Base-by-base conservation (phyloP, 2,888 invertebrate genomes). In the Pycnomerus fuliginosus region DNA sequence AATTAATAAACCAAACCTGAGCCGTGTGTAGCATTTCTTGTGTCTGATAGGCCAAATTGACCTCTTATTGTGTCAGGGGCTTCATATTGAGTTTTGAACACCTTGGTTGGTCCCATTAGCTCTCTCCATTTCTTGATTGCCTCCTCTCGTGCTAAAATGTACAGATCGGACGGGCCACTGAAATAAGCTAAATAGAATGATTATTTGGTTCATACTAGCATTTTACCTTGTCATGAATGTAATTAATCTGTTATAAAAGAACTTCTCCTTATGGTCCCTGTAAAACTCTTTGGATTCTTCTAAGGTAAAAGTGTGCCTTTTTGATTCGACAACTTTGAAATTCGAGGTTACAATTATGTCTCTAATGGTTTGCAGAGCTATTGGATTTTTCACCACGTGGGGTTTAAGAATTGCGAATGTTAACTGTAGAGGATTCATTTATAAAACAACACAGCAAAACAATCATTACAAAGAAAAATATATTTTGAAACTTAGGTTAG, bases 11-110 rank as follows among this genome's bases (percentile, higher is more conserved):
- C 10, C 11, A 15, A 11, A 85, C 92, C 93, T 66, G 96, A 94
- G 10, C 96, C 96, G 74, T 97, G 97, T 5, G 88, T 85, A 1
- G 90, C 92, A 76, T 97, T 97, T 60, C 96, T 80, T 0, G 97
- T 96, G 68, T 97, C 97, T 0, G 95, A 90, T 11, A 96, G 75
- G 0, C 96, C 96, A 74, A 85, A 92, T 63, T 78, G 75, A 1
- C 90, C 90, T 57, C 97, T 76, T 48, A 97, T 82, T 36, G 86
- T 82, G 37, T 84, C 69, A 0, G 94, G 94, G 38, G 84, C 80
- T 41, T 81, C 80, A 63, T 84, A 88, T 46, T 90, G 84, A 0
- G 90, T 85, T 67, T 83, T 84, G 64, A 77, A 88, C 0, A 87
- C 89, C 74, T 92, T 92, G 0, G 96, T 95, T 1, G 95, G 94